Evolutionary conservation across 2,113 vertebrate genomes (phyloP), one percentile per base, ranked within the genome.

Genomic region (Neolamprologus modestus): DNA sequence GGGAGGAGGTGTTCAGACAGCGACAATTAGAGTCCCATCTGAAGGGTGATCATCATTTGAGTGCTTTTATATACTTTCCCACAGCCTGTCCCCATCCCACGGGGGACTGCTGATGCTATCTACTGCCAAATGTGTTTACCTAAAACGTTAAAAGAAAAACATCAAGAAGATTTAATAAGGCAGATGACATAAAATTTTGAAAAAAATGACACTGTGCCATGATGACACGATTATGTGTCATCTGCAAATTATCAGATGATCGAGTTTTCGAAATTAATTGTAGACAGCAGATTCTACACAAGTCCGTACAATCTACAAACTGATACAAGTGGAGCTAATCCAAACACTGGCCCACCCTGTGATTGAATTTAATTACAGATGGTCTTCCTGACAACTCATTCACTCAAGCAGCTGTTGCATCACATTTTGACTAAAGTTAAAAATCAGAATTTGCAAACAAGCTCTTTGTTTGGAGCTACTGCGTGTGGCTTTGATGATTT

Each of bases 1-100:
- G 94, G 94, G 94, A 95, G 91, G 92, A 93, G 92, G 94, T 92
- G 92, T 92, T 96, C 92, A 94, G 94, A 95, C 94, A 90, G 87
- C 87, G 90, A 92, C 92, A 94, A 96, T 96, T 96, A 96, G 68
- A 80, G 92, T 95, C 91, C 90, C 95, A 95, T 96, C 94, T 94
- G 90, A 90, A 88, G 91, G 92, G 92, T 89, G 92, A 96, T 96
- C 95, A 91, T 94, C 87, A 87, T 95, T 92, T 92, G 78, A 91
- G 92, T 92, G 92, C 94, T 95, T 93, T 92, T 94, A 95, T 94
- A 94, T 96, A 95, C 95, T 97, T 97, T 97, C 96, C 96, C 97
- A 97, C 96, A 96, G 96, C 89, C 95, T 94, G 95, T 96, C 92
- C 94, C 90, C 87, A 85, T 84, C 92, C 92, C 95, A 24, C 9